Evolutionary conservation across 1,140 invertebrate genomes (phyloP).

Genomic region (Colletes latitarsis): DNA sequence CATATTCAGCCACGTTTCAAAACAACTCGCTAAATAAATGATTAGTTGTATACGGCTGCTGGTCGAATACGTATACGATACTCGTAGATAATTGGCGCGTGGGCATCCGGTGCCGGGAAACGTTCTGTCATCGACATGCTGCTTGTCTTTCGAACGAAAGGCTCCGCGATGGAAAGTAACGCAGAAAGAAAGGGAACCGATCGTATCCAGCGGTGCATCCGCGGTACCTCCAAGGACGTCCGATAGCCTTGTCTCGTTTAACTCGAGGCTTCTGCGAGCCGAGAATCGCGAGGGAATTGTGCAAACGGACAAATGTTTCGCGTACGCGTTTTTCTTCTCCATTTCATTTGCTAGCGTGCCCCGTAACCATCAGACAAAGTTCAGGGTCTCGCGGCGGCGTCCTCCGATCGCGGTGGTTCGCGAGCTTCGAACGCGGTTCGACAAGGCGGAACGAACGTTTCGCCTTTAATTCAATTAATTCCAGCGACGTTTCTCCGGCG

Average conservation of each 20-base stretch:
- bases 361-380: background rate
- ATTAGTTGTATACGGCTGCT: no score
- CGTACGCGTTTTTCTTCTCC: no score
- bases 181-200: background rate
- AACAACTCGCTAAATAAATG: no score
- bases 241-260: slow-evolving; percentile 1
- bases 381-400: background rate
- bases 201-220: slow-evolving; percentile 3
- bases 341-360: no score
- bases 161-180: background rate
- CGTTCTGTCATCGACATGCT: slow-evolving; percentile 3
- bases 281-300: background rate
- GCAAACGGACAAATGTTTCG: no score
- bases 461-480: slow-evolving; percentile 30
- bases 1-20: no score
- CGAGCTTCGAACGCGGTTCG: no score
- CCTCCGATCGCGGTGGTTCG: no score
- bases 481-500: background rate
- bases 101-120: background rate
- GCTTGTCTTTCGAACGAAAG: background rate
- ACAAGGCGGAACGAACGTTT: background rate
- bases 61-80: no score
- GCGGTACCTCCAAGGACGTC: background rate
- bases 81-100: no score
- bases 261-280: background rate